Base-by-base conservation (phyloP, 2,888 invertebrate species). In the Amorpha juglandis region DNA sequence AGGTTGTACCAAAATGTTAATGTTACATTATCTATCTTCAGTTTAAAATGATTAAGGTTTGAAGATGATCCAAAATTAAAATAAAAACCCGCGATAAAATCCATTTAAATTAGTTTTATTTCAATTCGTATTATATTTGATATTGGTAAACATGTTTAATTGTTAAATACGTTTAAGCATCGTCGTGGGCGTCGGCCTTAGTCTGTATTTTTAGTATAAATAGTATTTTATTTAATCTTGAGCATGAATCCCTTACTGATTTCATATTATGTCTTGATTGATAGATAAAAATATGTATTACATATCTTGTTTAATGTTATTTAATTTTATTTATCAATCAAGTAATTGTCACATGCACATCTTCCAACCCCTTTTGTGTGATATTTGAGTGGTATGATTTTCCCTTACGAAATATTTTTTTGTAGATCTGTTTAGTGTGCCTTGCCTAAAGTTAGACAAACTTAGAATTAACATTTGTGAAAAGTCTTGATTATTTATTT, bases 401-500 rank as follows among this genome's bases (percentile, higher is more conserved):
- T 42, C 58, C n/a, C 58, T 58, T 58, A 19, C 58, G n/a, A n/a
- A n/a, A 47, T 47, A 27, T 47, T 48, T 27, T n/a, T 48, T 48
- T 27, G 14, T 62, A 48, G 50, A 48, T 19, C 19, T 8, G n/a
- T 50, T 50, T 19, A 16, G 19, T 47, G 11, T 45, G 8, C 42
- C 19, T 62, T 53, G 7, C 27, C 4, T 33, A 33, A 33, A 45
- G 14, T 14, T 45, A 14, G 45, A 45, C 14, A 45, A 11, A 1
- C 14, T 45, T 45, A 45, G 45, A 45, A 45, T 11, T 12, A 45
- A 45, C 45, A 14, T 45, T 14, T 45, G 45, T 14, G 42, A 11
- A 42, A 11, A 9, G 45, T 45, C 11, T 38, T 38, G 9, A 38
- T 14, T 14, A 1, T 45, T 11, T 9, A 4, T 45, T 45, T 14